Evolutionary conservation across 2,888 invertebrate species (phyloP).

Genomic region (Campoplex capitator): DNA sequence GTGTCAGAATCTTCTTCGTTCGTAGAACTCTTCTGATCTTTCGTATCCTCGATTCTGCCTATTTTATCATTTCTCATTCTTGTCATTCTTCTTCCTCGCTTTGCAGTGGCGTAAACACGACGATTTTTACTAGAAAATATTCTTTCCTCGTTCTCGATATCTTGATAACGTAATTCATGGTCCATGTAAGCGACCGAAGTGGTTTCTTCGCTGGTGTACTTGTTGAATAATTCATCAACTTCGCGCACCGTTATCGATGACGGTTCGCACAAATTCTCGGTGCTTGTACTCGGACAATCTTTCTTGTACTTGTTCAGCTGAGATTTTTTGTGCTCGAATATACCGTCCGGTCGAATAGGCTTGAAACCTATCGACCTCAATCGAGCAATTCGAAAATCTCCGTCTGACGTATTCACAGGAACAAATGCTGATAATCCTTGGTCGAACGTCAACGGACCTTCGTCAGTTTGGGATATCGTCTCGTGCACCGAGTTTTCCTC

Average conservation of each 20-base stretch:
- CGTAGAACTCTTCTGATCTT: background rate
- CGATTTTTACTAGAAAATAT: constrained; percentile 20
- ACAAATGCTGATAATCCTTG: constrained; percentile 78
- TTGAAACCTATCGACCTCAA: constrained; percentile 82
- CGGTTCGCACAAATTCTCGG: background rate
- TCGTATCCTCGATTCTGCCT: background rate
- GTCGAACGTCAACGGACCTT: constrained; percentile 20
- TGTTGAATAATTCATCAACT: constrained; percentile 80
- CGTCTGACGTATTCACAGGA: constrained; percentile 79
- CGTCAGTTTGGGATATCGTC: background rate
- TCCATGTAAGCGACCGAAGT: constrained; percentile 81
- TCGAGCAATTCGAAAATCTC: constrained; percentile 76
- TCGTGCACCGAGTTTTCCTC: constrained; percentile 63
- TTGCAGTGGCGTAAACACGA: constrained; percentile 8
- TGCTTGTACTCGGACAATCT: constrained; percentile 38
- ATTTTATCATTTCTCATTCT: constrained; percentile 1
- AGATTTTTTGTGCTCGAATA: background rate
- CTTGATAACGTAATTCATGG: constrained; percentile 80
- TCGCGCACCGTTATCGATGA: constrained; percentile 69
- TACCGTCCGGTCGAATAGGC: constrained; percentile 75
- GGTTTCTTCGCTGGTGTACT: constrained; percentile 81
- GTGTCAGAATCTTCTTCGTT: constrained; percentile 76
- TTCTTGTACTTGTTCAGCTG: background rate
- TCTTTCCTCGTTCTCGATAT: constrained; percentile 78
- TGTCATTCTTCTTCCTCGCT: constrained; percentile 7